A percentile compares a stretch with the other conserved stretches of the same genome.
Evolutionary conservation across 2,888 invertebrate genomes (phyloP).

Genomic region (Pomacea canaliculata): DNA sequence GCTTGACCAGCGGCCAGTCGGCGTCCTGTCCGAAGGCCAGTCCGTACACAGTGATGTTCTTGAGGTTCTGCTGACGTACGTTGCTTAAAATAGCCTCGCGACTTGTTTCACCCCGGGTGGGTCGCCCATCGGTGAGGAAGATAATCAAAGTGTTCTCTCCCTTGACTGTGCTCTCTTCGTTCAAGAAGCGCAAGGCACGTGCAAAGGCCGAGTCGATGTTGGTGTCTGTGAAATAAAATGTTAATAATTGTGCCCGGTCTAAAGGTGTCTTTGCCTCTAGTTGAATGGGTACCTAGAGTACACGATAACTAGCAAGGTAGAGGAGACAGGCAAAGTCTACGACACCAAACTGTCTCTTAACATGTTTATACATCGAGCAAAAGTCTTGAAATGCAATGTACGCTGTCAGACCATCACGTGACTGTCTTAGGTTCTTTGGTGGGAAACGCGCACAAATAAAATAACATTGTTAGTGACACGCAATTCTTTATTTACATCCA

Average conservation of each 20-base stretch:
- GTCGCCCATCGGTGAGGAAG: constrained; percentile 71
- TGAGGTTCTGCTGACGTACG: constrained; percentile 41
- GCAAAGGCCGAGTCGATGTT: constrained; percentile 18
- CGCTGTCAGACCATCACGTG: no score
- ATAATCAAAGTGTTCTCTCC: constrained; percentile 50
- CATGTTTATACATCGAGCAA: no score
- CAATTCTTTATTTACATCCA: background rate
- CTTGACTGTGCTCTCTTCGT: constrained; percentile 8
- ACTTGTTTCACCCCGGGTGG: constrained; percentile 66
- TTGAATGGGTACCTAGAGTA: no score
- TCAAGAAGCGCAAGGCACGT: constrained; percentile 13
- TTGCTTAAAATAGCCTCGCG: constrained; percentile 54
- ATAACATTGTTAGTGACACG: background rate
- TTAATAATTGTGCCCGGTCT: background rate
- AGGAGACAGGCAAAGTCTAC: no score
- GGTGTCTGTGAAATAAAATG: constrained; percentile 7
- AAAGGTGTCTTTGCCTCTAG: background rate
- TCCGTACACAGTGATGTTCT: constrained; percentile 44
- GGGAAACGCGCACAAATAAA: no score
- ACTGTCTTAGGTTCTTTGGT: no score
- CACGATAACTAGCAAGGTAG: no score
- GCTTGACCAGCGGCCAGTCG: constrained; percentile 51
- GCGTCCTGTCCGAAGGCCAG: constrained; percentile 51
- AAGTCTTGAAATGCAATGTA: no score
- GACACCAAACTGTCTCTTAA: no score